Evolutionary conservation across 2,888 invertebrate genomes (phyloP), one percentile per base, ranked within the genome.

Genomic region (Argyresthia albistria): DNA sequence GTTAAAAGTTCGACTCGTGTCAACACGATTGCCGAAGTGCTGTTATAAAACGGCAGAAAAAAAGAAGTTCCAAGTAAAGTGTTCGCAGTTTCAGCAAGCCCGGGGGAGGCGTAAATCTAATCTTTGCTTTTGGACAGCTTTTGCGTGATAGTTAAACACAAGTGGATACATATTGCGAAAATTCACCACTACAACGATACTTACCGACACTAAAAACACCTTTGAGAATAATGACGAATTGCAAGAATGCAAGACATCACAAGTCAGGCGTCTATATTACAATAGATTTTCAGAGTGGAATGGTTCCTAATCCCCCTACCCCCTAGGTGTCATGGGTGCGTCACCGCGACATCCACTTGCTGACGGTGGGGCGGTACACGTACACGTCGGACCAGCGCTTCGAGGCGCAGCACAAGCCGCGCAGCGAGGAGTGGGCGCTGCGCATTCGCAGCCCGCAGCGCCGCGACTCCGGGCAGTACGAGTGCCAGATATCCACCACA

Each of bases 401-500:
- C 76, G 93, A 94, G 71, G 93, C 93, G 49, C 89, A 93, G 58
- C 94, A 96, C 80, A 92, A 92, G 55, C 95, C 95, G 0, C 94
- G 95, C 70, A 93, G 94, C 53, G 95, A 96, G 76, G 95, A 95
- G 76, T 95, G 95, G 95, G 93, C 94, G 51, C 82, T 96, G 55
- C 91, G 93, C 55, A 86, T 84, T 54, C 79, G 86, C 61, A 84
- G 82, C 59, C 86, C 86, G 43, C 95, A 95, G 80, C 90, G 95
- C 49, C 95, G 96, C 67, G 95, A 95, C 76, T 95, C 95, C 45
- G 90, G 95, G 60, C 95, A 94, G 66, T 96, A 96, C 79, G 95
- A 96, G 88, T 96, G 96, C 76, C 96, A 96, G 88, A 95, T 96
- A 74, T 95, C 95, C 62, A 96, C 96, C 51, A 96, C 96, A 57